Evolutionary conservation across 2,113 vertebrate genomes (phyloP), one percentile per base, ranked within the genome.

Genomic region (Anarrhichthys ocellatus): DNA sequence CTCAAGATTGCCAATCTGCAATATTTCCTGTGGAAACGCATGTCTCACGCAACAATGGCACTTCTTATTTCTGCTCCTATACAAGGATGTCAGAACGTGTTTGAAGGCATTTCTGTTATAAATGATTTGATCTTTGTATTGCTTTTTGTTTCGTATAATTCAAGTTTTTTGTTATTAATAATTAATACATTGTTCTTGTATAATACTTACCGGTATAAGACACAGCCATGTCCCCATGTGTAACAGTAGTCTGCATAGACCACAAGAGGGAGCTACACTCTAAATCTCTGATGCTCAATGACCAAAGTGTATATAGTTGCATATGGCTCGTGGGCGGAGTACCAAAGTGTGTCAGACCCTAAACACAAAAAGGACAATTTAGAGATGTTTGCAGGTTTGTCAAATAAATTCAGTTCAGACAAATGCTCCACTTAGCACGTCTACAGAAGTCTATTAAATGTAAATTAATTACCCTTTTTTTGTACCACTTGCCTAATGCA

Each of bases 191-290:
- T 13, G 1, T 14, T 56, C 18, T 34, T 15, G 6, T 58, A 17
- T 15, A 17, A 27, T 52, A 44, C 38, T n/a, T 61, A 32, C 20
- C 50, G 1, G 17, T 27, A 11, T 27, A 27, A 46, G 2, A 74
- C 48, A 14, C 20, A 67, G 38, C 9, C 20, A 46, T 22, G 1
- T 34, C 2, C 6, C 54, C 50, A 17, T 3, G 14, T 52, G 18
- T 24, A n/a, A 44, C n/a, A 75, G 34, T 58, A 66, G 24, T 13
- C 2, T 27, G 2, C 1, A 40, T 9, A 0, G 0, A 61, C 67
- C 90, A 80, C 85, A 70, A 65, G 87, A 88, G 80, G 78, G 27
- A 67, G 78, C 79, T 72, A 64, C 11, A 48, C 24, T 46, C n/a
- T 52, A 24, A 22, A 29, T 22, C 9, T 78, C 9, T 50, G n/a